Conservation (phyloP, 2,888 invertebrate species). For the Polyommatus iphigenia region DNA sequence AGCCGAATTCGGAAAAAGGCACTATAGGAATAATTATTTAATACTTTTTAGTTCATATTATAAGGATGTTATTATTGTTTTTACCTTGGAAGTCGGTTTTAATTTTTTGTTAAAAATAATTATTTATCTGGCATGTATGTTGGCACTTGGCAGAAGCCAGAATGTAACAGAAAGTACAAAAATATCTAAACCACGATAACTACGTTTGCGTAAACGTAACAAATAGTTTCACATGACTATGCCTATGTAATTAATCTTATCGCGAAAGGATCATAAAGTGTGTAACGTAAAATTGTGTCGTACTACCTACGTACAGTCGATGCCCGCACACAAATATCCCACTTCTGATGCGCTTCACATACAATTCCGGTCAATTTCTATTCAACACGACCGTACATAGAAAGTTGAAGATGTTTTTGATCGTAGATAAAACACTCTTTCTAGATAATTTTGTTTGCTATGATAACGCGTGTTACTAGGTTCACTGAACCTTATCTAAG, state of each 20-base stretch:
- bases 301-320: neutral
- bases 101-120: no score
- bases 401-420: constrained; percentile 8
- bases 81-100: no score
- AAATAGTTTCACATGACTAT: constrained; percentile 21
- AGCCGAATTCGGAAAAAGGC: no score
- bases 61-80: no score
- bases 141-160: no score
- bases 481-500: constrained; percentile 42
- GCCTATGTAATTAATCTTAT: constrained; percentile 6
- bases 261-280: neutral
- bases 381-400: neutral
- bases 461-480: constrained; percentile 41
- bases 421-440: constrained; percentile 5
- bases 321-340: neutral
- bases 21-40: no score
- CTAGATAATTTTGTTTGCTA: constrained; percentile 12
- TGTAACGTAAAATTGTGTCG: neutral
- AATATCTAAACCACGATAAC: constrained; percentile 1
- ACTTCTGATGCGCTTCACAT: neutral
- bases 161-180: neutral
- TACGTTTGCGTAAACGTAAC: constrained; percentile 4
- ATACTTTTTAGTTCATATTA: no score
- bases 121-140: neutral
- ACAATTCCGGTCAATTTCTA: neutral